These are phyloP conservation scores for Dromaius novaehollandiae DNA, from an alignment of 2,113 vertebrate species.

Conservation along the genomic window DNA sequence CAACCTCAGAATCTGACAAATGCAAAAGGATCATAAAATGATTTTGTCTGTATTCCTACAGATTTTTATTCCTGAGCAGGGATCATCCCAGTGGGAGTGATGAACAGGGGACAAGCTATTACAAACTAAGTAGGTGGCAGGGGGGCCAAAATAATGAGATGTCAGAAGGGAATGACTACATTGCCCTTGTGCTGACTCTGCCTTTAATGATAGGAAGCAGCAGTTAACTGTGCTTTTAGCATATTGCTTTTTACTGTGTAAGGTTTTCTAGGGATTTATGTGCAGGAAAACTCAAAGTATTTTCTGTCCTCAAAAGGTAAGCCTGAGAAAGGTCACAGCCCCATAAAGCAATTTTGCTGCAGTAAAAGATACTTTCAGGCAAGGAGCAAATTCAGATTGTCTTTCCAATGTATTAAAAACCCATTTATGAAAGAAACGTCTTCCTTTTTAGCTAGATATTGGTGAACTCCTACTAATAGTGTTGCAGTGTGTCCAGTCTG, in stretches of 20 bases:
- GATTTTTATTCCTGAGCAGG: not conserved
- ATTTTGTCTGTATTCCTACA: not conserved
- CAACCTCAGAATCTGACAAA: not conserved
- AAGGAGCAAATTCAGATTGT: not conserved
- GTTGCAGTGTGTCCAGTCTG: not conserved
- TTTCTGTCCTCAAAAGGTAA: not conserved
- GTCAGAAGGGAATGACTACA: not conserved
- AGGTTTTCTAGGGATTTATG: not conserved
- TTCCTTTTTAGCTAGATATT: not conserved
- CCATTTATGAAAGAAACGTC: not conserved
- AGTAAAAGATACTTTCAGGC: not conserved
- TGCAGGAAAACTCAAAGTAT: not conserved
- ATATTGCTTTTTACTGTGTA: not conserved
- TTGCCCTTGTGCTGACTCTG: not conserved
- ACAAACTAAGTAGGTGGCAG: not conserved
- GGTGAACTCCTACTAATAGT: not conserved
- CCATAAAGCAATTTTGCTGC: not conserved
- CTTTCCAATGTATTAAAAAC: not conserved
- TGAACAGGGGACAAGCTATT: not conserved
- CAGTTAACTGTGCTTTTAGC: not conserved
- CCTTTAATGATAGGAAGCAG: not conserved
- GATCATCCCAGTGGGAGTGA: not conserved
- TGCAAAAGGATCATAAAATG: not conserved
- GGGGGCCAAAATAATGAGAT: not conserved
- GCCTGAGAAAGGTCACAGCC: not conserved